Evolutionary conservation across 2,113 vertebrate species (phyloP).

Genomic region (Gobius niger): DNA sequence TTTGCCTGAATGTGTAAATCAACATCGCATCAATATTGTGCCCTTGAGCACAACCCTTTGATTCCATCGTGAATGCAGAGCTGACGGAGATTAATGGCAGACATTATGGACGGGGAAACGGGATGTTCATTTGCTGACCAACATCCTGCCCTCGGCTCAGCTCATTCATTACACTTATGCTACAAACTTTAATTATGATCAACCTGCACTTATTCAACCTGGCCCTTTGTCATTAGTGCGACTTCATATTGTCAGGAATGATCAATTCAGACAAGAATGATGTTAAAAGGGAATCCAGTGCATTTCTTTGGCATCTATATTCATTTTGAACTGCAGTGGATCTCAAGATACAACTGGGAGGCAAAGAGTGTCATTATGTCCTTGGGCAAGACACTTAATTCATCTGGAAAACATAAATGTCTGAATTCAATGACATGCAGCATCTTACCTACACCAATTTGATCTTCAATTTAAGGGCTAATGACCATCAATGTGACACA

Average conservation of each 20-base stretch:
- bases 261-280: constrained; percentile 35
- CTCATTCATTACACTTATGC: constrained; percentile 72
- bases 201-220: constrained; percentile 53
- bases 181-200: constrained; percentile 66
- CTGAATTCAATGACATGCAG: no score
- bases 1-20: neutral
- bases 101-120: constrained; percentile 56
- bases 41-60: constrained; percentile 48
- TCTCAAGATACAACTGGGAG: no score
- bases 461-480: no score
- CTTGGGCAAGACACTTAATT: no score
- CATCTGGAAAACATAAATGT: no score
- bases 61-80: constrained; percentile 35
- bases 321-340: no score
- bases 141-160: constrained; percentile 61
- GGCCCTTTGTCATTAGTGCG: constrained; percentile 47
- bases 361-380: no score
- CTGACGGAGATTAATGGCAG: constrained; percentile 60
- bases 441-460: no score
- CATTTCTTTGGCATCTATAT: no score
- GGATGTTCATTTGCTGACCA: constrained; percentile 72
- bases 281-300: neutral
- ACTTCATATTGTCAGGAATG: constrained; percentile 33
- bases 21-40: constrained; percentile 18
- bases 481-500: no score